Base-by-base conservation (phyloP, 1,140 invertebrate species). In the Diabrotica virgifera region DNA sequence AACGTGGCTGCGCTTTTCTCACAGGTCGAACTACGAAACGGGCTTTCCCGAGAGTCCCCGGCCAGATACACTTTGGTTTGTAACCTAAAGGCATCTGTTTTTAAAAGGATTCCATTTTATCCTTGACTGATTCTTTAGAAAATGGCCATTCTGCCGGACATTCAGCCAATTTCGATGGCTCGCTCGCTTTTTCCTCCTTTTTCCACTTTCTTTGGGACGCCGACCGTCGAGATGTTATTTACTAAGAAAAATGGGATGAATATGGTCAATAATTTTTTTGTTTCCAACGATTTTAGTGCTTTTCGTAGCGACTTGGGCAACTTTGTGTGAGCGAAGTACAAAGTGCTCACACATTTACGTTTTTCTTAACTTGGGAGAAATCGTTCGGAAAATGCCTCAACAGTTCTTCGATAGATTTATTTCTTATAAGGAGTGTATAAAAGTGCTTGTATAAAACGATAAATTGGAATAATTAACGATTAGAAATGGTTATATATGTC, bases 81-180 rank as follows among this genome's bases (percentile, higher is more conserved):
- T 71, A 71, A 70, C 72, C 71, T 63, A 64, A 72, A 76, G 71
- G 71, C 72, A 76, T 74, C 71, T 74, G 74, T 74, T 74, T 73
- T 73, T 72, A 76, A 76, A 76, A 64, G 71, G 70, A 76, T 76
- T 74, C 73, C 71, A 76, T 76, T 76, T 76, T 76, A 71, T 67
- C 67, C 71, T 73, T 66, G 69, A 73, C 65, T 72, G 74, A 67
- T 70, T 71, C 66, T 64, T 62, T 70, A 55, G 58, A 62, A 46
- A 53, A 59, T 70, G 62, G 64, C 63, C 68, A 62, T 69, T 64
- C 65, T 51, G 62, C 36, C 24, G 60, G 52, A 53, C 60, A 37
- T 58, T 64, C 60, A 52, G 64, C 64, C 59, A 58, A 62, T 63
- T 54, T 65, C 38, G 46, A 57, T 63, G 55, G 14, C 62, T n/a